Percentiles rank a stretch among this genome's conserved stretches.
phyloP scores from a whole-genome alignment of 2,797 vertebrate genomes.

The Acipenser oxyrinchus region DNA sequence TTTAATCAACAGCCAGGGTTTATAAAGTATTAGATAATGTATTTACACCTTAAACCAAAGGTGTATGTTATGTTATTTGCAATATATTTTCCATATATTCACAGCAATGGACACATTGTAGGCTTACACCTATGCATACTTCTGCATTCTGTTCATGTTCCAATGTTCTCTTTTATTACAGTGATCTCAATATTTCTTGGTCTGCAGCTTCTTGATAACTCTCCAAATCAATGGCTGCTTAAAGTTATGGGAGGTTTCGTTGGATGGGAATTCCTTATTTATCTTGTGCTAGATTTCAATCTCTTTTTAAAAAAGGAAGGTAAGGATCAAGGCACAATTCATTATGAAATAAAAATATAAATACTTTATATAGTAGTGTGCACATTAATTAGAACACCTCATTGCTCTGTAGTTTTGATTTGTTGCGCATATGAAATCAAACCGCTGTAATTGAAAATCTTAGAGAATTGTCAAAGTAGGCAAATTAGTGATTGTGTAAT shows the following conservation, averaged over 20 bases:
- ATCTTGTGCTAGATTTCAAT: conserved; percentile 37
- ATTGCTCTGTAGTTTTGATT: too few relatives aligned
- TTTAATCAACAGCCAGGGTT: too few relatives aligned
- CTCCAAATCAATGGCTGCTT: conserved; percentile 40
- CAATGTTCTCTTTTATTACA: conserved; percentile 24
- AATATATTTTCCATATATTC: not conserved
- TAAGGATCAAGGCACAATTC: conserved; percentile 22
- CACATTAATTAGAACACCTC: not conserved
- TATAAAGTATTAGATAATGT: too few relatives aligned
- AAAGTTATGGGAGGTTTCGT: conserved; percentile 64
- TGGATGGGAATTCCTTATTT: conserved; percentile 53
- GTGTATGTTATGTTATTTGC: too few relatives aligned
- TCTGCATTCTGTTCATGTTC: not conserved
- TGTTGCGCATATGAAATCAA: too few relatives aligned
- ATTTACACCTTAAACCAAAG: too few relatives aligned
- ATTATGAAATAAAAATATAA: not conserved
- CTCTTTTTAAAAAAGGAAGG: conserved; percentile 33
- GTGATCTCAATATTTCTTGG: conserved; percentile 64
- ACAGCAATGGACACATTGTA: not conserved
- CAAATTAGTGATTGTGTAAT: too few relatives aligned
- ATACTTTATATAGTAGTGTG: not conserved
- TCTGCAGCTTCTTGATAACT: conserved; percentile 40
- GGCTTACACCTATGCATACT: conserved; percentile 11
- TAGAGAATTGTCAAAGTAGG: too few relatives aligned
- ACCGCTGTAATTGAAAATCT: too few relatives aligned